Evolutionary conservation across 1,140 invertebrate species (phyloP).

Genomic region (Tachypleus tridentatus): DNA sequence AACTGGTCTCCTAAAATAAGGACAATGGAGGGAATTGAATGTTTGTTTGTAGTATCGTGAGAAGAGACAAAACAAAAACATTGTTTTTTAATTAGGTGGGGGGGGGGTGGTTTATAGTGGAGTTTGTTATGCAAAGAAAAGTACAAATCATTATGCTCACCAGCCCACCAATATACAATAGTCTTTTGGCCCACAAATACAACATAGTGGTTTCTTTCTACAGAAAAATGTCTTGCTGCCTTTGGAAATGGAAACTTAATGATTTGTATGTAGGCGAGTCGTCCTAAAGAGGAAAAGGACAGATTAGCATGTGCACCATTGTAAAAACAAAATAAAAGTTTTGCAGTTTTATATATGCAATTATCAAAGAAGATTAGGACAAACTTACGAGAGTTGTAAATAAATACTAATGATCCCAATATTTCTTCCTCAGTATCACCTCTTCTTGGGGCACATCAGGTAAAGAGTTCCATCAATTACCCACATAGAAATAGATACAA

Average conservation of each 20-base stretch:
- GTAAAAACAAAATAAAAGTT: no score
- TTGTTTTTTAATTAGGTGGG: no score
- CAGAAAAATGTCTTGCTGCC: slow-evolving; percentile 10
- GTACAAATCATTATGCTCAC: slow-evolving; percentile 4
- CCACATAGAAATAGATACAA: slow-evolving; percentile 10
- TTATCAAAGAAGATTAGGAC: not conserved
- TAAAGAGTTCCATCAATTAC: slow-evolving; percentile 9
- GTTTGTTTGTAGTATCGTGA: not conserved
- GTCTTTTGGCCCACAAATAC: slow-evolving; percentile 5
- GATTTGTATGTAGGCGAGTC: slow-evolving; percentile 1
- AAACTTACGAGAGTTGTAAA: slow-evolving; percentile 10
- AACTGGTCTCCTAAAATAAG: slow-evolving; percentile 11
- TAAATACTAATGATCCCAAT: slow-evolving; percentile 3
- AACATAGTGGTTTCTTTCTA: slow-evolving; percentile 4
- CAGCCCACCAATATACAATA: slow-evolving; percentile 12
- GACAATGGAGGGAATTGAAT: not conserved
- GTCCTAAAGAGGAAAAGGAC: not conserved
- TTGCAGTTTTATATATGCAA: not conserved
- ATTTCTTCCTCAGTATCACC: not conserved
- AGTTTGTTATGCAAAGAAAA: not conserved
- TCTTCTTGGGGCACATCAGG: not conserved
- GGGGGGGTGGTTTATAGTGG: not conserved
- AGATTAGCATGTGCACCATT: no score
- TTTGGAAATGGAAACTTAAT: not conserved
- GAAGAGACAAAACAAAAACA: not conserved